Conservation (phyloP, 2,113 vertebrate genomes). For the Pungitius pungitius region DNA sequence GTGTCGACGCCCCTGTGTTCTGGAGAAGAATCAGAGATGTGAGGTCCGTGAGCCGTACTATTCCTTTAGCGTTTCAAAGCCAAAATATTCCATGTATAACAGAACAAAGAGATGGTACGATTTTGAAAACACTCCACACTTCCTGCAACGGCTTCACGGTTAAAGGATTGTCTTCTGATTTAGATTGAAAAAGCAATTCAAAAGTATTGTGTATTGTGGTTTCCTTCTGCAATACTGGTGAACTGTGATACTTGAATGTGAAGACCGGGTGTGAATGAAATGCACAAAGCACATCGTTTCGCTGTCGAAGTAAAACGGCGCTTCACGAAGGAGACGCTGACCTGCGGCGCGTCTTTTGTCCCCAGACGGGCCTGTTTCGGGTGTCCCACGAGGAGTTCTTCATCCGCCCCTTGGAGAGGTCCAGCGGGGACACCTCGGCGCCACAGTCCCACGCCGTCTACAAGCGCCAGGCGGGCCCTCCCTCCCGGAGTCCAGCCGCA, state of each 20-base stretch:
- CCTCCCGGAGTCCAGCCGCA: conserved; percentile 9
- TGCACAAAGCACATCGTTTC: too few species aligned
- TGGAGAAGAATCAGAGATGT: neutral
- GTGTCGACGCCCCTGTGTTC: neutral
- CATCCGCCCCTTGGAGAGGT: conserved; percentile 85
- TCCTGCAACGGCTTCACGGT: neutral
- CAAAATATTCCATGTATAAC: neutral
- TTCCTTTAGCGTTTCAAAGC: neutral
- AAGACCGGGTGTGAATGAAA: too few species aligned
- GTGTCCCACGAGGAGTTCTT: conserved; percentile 90
- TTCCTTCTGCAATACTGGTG: too few species aligned
- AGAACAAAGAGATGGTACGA: neutral
- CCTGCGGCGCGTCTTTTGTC: neutral
- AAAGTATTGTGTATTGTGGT: too few species aligned
- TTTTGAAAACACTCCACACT: neutral
- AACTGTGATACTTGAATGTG: too few species aligned
- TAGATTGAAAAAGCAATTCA: too few species aligned
- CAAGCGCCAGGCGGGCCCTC: conserved; percentile 77
- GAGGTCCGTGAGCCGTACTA: neutral
- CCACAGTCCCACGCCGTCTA: conserved; percentile 89
- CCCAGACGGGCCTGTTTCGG: conserved; percentile 90
- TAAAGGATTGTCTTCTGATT: too few species aligned
- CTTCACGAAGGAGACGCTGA: conserved; percentile 15
- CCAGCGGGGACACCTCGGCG: conserved; percentile 28
- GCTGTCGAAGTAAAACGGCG: too few species aligned